These are phyloP conservation scores for Gallinago media DNA, from an alignment of 2,113 vertebrate species.

Conservation along the genomic window DNA sequence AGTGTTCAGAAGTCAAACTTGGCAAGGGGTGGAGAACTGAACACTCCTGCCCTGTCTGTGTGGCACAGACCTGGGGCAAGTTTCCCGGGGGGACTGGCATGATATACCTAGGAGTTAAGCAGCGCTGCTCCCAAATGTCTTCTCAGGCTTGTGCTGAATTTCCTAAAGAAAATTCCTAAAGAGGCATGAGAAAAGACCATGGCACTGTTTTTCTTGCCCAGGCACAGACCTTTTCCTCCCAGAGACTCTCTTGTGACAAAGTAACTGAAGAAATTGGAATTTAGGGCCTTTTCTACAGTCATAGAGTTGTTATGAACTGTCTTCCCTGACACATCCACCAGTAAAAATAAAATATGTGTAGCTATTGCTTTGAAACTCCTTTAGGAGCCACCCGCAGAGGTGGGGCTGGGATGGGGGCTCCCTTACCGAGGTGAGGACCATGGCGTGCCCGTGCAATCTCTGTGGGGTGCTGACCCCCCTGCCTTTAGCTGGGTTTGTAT, in stretches of 20 bases:
- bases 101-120: not conserved
- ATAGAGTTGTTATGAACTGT: not conserved
- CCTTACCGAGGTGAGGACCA: not conserved
- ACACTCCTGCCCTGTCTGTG: not conserved
- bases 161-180: not conserved
- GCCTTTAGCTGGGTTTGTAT: not conserved
- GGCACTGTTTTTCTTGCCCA: not conserved
- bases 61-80: not conserved
- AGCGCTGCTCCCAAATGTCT: not conserved
- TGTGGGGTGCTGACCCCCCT: not conserved
- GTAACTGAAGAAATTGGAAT: not conserved
- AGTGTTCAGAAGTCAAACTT: not conserved
- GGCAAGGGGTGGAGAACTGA: rapidly evolving
- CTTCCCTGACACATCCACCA: not conserved
- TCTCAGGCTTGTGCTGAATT: not conserved
- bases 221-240: not conserved
- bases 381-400: rapidly evolving
- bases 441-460: rapidly evolving
- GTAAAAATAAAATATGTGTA: not conserved
- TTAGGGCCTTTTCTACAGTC: not conserved
- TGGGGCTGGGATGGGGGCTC: not conserved
- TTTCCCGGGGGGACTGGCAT: not conserved
- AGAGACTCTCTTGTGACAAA: not conserved
- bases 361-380: not conserved
- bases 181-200: not conserved